These are phyloP conservation scores for Cryptosula pallasiana DNA, from an alignment of 2,888 invertebrate genomes.

Conservation along the genomic window DNA sequence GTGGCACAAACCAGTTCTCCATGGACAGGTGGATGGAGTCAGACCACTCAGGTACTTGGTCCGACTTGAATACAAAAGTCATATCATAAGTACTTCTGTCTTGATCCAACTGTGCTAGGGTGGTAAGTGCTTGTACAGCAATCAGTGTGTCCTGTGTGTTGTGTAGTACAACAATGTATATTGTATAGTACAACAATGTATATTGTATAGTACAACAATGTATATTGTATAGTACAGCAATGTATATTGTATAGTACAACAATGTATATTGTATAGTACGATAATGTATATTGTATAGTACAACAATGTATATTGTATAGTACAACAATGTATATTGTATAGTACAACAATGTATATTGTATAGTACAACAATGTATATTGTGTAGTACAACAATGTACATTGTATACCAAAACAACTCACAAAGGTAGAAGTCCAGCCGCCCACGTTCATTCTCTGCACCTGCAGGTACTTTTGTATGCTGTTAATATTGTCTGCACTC, in stretches of 20 bases:
- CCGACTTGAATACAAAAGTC: background rate
- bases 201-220: background rate
- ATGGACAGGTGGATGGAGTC: background rate
- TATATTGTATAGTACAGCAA: background rate
- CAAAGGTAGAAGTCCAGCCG: background rate
- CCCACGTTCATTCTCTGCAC: background rate
- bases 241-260: too few species aligned
- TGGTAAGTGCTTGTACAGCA: background rate
- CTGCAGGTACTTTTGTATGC: constrained; percentile 2
- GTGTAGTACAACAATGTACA: background rate
- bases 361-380: background rate
- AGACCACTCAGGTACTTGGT: background rate
- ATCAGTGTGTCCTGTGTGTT: background rate
- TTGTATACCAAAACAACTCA: background rate
- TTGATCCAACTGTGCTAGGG: background rate
- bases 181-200: background rate
- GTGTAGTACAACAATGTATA: background rate
- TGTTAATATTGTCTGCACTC: constrained; percentile 26
- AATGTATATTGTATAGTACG: background rate
- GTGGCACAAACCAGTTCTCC: background rate
- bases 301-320: background rate
- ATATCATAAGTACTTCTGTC: background rate
- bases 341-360: background rate
- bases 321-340: background rate
- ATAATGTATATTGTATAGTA: background rate